Conservation (phyloP, 2,888 invertebrate species). For the Urechis unicinctus region DNA sequence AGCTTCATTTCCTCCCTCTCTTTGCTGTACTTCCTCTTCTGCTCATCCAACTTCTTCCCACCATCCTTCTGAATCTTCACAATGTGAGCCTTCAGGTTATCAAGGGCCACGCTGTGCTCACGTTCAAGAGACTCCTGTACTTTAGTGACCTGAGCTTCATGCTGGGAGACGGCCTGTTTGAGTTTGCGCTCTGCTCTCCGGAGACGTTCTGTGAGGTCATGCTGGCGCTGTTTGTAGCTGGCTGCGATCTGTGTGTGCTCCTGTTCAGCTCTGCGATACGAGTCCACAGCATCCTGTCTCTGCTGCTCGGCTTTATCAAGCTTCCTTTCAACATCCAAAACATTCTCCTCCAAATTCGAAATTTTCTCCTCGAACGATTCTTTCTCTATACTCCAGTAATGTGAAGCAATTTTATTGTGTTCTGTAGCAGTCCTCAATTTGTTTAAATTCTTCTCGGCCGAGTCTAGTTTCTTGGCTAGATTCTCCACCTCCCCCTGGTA, state of each 20-base stretch:
- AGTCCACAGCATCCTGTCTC: conserved; percentile 9
- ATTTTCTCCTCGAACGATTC: conserved; percentile 15
- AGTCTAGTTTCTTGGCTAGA: neutral
- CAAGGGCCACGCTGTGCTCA: conserved; percentile 30
- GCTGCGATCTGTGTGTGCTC: conserved; percentile 24
- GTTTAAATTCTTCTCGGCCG: neutral
- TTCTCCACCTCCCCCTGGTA: conserved; percentile 2
- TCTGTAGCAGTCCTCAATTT: neutral
- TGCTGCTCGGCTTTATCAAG: conserved; percentile 19
- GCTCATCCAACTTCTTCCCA: conserved; percentile 26
- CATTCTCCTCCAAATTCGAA: conserved; percentile 21
- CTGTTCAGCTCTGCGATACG: conserved; percentile 17
- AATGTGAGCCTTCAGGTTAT: conserved; percentile 31
- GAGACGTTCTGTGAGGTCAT: conserved; percentile 17
- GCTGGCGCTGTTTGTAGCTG: conserved; percentile 22
- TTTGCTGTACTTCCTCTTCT: conserved; percentile 22
- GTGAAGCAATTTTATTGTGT: neutral
- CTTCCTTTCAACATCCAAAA: conserved; percentile 10
- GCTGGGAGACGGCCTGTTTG: conserved; percentile 4
- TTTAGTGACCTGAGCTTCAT: conserved; percentile 1
- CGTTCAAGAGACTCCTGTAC: conserved; percentile 20
- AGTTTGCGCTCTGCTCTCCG: conserved; percentile 6
- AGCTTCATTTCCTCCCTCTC: conserved; percentile 19
- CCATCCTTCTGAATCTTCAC: conserved; percentile 29
- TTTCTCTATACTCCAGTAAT: neutral